These are phyloP conservation scores for Emydoidea blandingii DNA, from an alignment of 2,797 vertebrate genomes.

Conservation along the genomic window DNA sequence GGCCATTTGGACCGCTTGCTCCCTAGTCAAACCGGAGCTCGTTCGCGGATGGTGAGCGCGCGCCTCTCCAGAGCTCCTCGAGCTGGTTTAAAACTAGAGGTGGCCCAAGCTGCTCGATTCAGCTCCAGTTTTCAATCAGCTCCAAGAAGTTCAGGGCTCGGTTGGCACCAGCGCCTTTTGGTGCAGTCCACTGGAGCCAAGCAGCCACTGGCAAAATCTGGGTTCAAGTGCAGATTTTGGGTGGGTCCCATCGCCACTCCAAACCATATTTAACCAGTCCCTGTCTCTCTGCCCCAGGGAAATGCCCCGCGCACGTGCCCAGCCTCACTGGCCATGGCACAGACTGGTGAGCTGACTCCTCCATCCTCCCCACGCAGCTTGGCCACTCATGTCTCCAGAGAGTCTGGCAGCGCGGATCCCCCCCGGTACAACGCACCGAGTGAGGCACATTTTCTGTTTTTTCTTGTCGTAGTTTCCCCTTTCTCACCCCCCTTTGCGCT, in stretches of 20 bases:
- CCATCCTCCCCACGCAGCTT: neutral
- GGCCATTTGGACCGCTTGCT: neutral
- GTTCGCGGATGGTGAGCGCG: rapidly evolving
- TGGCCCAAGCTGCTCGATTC: neutral
- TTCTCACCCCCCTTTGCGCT: neutral
- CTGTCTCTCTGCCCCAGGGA: neutral
- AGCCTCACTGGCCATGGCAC: neutral
- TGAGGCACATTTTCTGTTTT: neutral
- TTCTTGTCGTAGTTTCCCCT: too few relatives aligned
- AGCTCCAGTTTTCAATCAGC: neutral
- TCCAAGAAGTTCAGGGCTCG: neutral
- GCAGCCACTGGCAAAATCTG: neutral
- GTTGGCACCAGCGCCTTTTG: neutral
- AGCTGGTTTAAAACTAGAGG: neutral
- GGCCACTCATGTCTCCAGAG: neutral
- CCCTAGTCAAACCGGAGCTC: too few relatives aligned
- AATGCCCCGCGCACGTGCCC: too few relatives aligned
- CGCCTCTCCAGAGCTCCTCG: neutral
- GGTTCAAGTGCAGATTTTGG: neutral
- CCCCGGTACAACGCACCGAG: too few relatives aligned
- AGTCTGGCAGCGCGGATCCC: neutral
- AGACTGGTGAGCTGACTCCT: neutral
- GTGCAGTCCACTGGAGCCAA: neutral
- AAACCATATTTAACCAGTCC: neutral
- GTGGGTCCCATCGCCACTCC: neutral